Evolutionary conservation across 2,797 vertebrate genomes (phyloP).

Genomic region (Micrastur ruficollis): DNA sequence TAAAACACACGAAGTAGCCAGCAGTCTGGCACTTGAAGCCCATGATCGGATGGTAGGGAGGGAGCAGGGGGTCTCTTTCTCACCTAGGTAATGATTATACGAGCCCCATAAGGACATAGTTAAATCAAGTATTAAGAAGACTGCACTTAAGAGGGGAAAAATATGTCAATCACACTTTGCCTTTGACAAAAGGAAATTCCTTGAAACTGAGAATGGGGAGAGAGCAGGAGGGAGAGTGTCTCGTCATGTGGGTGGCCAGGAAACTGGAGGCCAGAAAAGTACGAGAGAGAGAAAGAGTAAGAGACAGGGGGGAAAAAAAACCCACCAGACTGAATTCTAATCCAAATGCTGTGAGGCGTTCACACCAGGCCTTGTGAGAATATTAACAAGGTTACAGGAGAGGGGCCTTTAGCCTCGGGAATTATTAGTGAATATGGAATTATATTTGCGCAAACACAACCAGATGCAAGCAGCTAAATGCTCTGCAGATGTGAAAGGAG

Average conservation of each 20-base stretch:
- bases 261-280: constrained; percentile 84
- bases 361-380: constrained; percentile 84
- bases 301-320: constrained; percentile 26
- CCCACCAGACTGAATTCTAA: constrained; percentile 80
- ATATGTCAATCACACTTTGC: constrained; percentile 83
- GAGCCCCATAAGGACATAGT: constrained; percentile 79
- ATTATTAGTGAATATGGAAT: constrained; percentile 97
- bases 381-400: constrained; percentile 84
- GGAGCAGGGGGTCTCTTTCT: constrained; percentile 62
- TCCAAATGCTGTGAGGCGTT: constrained; percentile 80
- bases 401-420: constrained; percentile 85
- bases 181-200: constrained; percentile 85
- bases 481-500: constrained; percentile 88
- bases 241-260: constrained; percentile 88
- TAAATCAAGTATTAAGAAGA: constrained; percentile 77
- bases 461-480: constrained; percentile 91
- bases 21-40: neutral
- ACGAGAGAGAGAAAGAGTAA: constrained; percentile 68
- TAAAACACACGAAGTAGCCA: neutral
- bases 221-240: constrained; percentile 75
- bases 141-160: constrained; percentile 75
- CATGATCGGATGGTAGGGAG: neutral
- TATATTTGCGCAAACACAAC: constrained; percentile 95
- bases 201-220: constrained; percentile 81
- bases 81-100: constrained; percentile 72